Evolutionary conservation across 2,113 vertebrate species (phyloP).

Genomic region (Hemichromis elongatus): DNA sequence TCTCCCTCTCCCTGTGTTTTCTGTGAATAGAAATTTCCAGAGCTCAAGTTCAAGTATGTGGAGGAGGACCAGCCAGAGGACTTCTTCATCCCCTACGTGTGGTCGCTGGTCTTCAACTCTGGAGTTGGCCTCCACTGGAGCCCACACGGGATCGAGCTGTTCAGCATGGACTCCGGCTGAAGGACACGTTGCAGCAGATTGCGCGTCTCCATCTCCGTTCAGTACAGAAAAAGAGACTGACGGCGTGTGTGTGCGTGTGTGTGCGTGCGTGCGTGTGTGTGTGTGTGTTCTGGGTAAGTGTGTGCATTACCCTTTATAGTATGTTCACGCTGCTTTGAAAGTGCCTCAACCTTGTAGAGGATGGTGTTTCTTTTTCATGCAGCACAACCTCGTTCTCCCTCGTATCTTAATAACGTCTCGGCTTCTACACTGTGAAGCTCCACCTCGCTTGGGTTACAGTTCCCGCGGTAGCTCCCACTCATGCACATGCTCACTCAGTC

Average conservation of each 20-base stretch:
- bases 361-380: constrained; percentile 27
- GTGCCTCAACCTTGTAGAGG: constrained; percentile 69
- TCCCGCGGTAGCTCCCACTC: background rate
- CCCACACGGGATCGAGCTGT: constrained; percentile 88
- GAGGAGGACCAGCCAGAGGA: constrained; percentile 98
- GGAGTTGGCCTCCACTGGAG: constrained; percentile 91
- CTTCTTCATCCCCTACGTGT: constrained; percentile 97
- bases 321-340: constrained; percentile 64
- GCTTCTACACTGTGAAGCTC: constrained; percentile 39
- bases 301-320: constrained; percentile 38
- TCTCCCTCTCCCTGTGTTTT: background rate
- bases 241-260: background rate
- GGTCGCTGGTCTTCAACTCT: constrained; percentile 94
- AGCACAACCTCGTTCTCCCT: constrained; percentile 14
- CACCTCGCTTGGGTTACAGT: background rate
- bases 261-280: background rate
- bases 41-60: constrained; percentile 97
- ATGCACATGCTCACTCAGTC: background rate
- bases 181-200: background rate
- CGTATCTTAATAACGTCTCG: constrained; percentile 8
- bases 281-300: background rate
- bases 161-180: constrained; percentile 94
- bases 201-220: background rate
- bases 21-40: constrained; percentile 87
- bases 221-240: constrained; percentile 17